Conservation (phyloP, 2,888 invertebrate species). For the Lepidochrysops patricia region DNA sequence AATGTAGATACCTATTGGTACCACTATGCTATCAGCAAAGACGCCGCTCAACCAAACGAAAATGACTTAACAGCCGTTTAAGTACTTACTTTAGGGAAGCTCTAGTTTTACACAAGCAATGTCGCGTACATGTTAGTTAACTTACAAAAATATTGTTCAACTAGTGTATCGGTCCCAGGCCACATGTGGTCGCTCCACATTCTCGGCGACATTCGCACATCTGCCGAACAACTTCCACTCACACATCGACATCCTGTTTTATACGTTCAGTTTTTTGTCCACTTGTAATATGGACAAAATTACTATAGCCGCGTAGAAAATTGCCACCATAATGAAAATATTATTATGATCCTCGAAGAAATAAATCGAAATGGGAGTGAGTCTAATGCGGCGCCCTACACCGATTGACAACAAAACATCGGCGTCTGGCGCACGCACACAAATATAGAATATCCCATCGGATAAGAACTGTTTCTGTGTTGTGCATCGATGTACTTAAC, state of each 20-base stretch:
- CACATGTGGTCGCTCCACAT: slow-evolving; percentile 45
- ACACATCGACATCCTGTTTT: slow-evolving; percentile 65
- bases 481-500: slow-evolving; percentile 32
- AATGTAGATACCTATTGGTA: too few species aligned
- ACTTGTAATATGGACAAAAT: slow-evolving; percentile 55
- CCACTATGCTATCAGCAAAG: too few species aligned
- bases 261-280: slow-evolving; percentile 44
- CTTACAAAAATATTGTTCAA: background rate
- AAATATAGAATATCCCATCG: slow-evolving; percentile 29
- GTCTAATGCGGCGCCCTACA: slow-evolving; percentile 65
- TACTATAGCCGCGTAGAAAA: slow-evolving; percentile 41
- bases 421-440: slow-evolving; percentile 38
- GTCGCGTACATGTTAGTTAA: too few species aligned
- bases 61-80: too few species aligned
- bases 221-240: slow-evolving; percentile 50
- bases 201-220: slow-evolving; percentile 60
- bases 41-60: too few species aligned
- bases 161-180: background rate
- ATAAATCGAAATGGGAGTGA: slow-evolving; percentile 71
- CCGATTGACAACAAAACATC: slow-evolving; percentile 71
- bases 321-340: slow-evolving; percentile 43
- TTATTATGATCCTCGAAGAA: slow-evolving; percentile 48
- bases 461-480: slow-evolving; percentile 43
- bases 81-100: too few species aligned
- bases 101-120: too few species aligned